Evolutionary conservation across 2,888 invertebrate genomes (phyloP), one percentile per base, ranked within the genome.

Genomic region (Cantharis nigra): DNA sequence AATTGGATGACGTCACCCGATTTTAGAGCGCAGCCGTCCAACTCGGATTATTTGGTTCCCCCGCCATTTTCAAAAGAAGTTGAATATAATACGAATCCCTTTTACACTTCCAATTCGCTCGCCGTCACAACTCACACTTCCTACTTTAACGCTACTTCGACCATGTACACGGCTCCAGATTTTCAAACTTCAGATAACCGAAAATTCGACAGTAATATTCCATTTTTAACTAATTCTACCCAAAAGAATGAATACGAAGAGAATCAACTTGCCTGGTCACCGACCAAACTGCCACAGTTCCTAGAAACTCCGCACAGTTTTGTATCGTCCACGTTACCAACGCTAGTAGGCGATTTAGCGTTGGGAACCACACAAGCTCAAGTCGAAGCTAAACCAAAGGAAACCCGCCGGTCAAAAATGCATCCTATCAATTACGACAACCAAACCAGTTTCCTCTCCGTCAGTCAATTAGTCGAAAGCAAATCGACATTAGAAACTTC

Each of bases 1-100:
- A 92, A 92, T 82, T 92, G 92, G 92, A 92, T 92, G 92, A 91
- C 92, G 82, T 89, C 91, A 0, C 91, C 91, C 1, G 91, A 91
- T 80, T 86, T 89, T 20, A 89, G 89, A 67, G 87, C 83, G 73
- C 83, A 86, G 81, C 62, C 75, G 20, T 78, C 87, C 70, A 86
- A 88, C 20, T 77, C 88, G 0, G 90, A 90, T 71, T 88, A 90
- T 72, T 88, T 89, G 79, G 81, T 90, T 7, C 73, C 79, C 16
- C 89, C 90, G 7, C 87, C 89, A 9, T 89, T 90, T 74, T 87
- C 88, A 5, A 90, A 90, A 77, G 84, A 84, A 5, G 76, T 72
- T n/a, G 85, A 86, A 72, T 85, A 84, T 76, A 79, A 80, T 20
- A 79, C 84, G 63, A 82, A 82, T 23, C 33, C 81, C 0, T 80